Evolutionary conservation across 2,797 vertebrate species (phyloP), one percentile per base, ranked within the genome.

Genomic region (Anolis apletophallus): DNA sequence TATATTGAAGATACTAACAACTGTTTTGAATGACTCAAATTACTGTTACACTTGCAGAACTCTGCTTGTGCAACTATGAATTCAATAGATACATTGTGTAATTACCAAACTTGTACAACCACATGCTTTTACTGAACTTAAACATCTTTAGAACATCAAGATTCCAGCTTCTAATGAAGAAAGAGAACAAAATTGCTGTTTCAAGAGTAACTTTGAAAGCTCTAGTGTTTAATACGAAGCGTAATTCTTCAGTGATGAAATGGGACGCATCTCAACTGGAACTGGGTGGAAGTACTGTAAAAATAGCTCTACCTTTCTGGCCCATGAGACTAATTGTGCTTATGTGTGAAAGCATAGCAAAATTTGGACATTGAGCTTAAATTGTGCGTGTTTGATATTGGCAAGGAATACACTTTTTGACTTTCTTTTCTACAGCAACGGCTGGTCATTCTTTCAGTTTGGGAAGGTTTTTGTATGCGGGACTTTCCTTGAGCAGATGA

Each of bases 391-490:
- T 46, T 12, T n/a, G 26, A 76, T 52, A n/a, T 76, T 5, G 14
- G 7, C n/a, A 23, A 26, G 16, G 50, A 61, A 50, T 32, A 73
- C 32, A 29, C 17, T 50, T 12, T 34, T 64, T 13, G 21, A 54
- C n/a, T 57, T 52, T 5, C 77, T 71, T 72, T 57, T 13, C 16
- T 90, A 86, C 81, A 19, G 29, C 11, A 4, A 36, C 69, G 13
- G 8, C 13, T 90, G 67, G 26, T 16, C 85, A 10, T 57, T 88
- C 34, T 85, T 67, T 10, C 82, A 73, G 67, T 90, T 91, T 86
- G 89, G 68, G 59, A 81, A 12, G 3, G 26, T 91, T 92, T 86
- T 52, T 55, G 40, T 57, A 75, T 72, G 77, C 67, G 36, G 80
- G 19, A 46, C 83, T 92, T 81, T 13, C 55, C 26, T 50, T 77